Base-by-base conservation (phyloP, 2,113 vertebrate species). In the Nerophis ophidion region DNA sequence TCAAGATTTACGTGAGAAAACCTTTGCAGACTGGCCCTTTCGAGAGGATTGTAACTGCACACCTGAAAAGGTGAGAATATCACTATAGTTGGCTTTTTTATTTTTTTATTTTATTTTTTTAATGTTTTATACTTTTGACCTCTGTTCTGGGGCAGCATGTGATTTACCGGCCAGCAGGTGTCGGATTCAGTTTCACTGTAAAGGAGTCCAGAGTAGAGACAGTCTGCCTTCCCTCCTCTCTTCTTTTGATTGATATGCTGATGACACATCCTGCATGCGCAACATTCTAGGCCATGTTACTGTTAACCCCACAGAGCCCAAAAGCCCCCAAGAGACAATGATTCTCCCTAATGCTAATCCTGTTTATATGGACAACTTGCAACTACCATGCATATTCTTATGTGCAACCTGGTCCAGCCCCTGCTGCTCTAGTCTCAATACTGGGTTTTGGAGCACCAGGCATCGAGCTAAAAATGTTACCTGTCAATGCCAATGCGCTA, bases 11-110 rank as follows among this genome's bases (percentile, higher is more conserved):
- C 87, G 92, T 0, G 26, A 91, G 10, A 83, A 79, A 63, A 92
- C 87, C 8, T 94, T 91, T 65, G 62, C 48, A 7, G 81, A 89
- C 7, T 95, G 93, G 92, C 91, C 91, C 3, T 92, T 92, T 54
- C 84, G 49, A 58, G 87, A 91, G 44, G 92, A 90, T 33, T 92
- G 91, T 61, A 87, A 83, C 55, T 92, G 89, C 57, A 88, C 88
- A 33, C 92, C 92, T 0, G 91, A 91, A 26, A 91, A 91, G 66
- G 91, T 92, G 87, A 61, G 17, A 4, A 2, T 8, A 9, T 5
- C 49, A 6, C 17, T 45, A 14, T 58, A 8, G 7, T 10, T n/a
- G 3, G 8, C 13, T 26, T 26, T 26, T n/a, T n/a, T n/a, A n/a
- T n/a, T n/a, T n/a, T n/a, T n/a, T n/a, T n/a, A n/a, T n/a, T n/a